Base-by-base conservation (phyloP, 53 echinoderm and acorn worm genomes). In the Zoroaster sp. region DNA sequence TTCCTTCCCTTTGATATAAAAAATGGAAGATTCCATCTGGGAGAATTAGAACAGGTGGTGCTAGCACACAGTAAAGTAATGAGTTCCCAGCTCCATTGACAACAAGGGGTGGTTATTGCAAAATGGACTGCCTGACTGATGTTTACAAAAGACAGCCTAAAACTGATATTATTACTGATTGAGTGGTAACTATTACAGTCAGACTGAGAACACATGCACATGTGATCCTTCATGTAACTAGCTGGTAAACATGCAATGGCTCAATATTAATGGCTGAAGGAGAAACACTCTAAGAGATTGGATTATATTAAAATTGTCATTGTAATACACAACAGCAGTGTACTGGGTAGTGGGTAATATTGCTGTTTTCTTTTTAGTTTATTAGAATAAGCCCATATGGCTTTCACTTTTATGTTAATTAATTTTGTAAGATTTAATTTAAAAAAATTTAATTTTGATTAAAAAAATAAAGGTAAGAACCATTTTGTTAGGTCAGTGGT, bases 41-140 rank as follows among this genome's bases (percentile, higher is more conserved):
- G 65, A 39, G 79, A 79, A 79, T 59, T n/a, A 34, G 25, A 79
- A n/a, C 79, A 79, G 79, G 79, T 79, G 79, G 63, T 23, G 40
- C 55, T 11, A 55, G 59, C 37, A 13, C 32, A 51, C 76, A 74
- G 42, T 28, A 45, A 23, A 35, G 69, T 34, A 76, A 46, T 36
- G 40, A 54, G 37, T 35, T 23, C 32, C 37, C 63, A 59, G 7
- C 63, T 28, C 11, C 49, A 37, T 35, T 36, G 55, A 45, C 36
- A 59, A 39, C 31, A 21, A 18, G 59, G 63, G 23, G 38, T 36
- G 55, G 83, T 68, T 83, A 67, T 83, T 83, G 34, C 79, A 83
- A 53, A 83, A 67, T 83, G 83, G 83, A 83, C 67, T 31, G 41
- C 20, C 31, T 1, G 21, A 13, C 31, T 1, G 21, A 13, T 66